phyloP scores from a whole-genome alignment of 2,888 invertebrate species.

The Athalia cordata region DNA sequence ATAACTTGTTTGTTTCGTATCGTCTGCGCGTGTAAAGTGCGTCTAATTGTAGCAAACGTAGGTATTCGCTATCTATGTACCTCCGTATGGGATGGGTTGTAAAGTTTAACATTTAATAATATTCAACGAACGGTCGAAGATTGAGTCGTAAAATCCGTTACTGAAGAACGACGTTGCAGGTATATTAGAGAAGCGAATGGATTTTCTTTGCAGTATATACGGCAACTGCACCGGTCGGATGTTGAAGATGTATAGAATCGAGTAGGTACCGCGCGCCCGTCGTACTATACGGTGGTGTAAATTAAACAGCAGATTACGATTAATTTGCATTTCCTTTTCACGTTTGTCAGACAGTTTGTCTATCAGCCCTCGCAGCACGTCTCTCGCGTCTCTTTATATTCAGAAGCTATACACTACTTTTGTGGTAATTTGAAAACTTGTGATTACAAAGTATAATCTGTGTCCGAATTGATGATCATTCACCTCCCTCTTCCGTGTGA shows the following conservation, averaged over 20 bases:
- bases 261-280: no score
- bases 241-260: no score
- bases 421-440: slow-evolving; percentile 37
- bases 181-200: slow-evolving; percentile 32
- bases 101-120: slow-evolving; percentile 16
- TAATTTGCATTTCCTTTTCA: slow-evolving; percentile 35
- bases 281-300: background rate
- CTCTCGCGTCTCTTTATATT: background rate
- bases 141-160: slow-evolving; percentile 26
- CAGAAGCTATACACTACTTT: no score
- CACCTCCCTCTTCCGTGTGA: background rate
- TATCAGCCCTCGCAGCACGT: background rate
- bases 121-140: slow-evolving; percentile 42
- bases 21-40: slow-evolving; percentile 36
- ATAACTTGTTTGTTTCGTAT: background rate
- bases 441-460: background rate
- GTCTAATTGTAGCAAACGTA: slow-evolving; percentile 36
- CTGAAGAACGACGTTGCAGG: no score
- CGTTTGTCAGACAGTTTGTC: background rate
- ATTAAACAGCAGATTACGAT: slow-evolving; percentile 27
- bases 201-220: background rate
- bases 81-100: background rate
- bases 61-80: background rate
- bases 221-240: background rate
- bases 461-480: slow-evolving; percentile 16